Conservation (phyloP, 2,113 vertebrate genomes). For the Mormyrus iriodes region DNA sequence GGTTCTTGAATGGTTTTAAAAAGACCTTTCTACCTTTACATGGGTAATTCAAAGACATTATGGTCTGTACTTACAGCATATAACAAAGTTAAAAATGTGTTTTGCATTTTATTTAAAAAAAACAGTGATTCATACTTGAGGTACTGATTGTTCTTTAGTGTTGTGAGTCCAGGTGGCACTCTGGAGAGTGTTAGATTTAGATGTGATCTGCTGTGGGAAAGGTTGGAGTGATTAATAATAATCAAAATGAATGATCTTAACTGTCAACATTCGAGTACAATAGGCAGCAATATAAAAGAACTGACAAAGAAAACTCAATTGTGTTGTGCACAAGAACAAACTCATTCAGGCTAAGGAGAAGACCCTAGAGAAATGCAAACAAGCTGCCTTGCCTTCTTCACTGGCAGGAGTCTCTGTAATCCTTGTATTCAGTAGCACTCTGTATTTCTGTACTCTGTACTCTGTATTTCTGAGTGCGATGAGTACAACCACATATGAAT, state of each 20-base stretch:
- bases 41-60: too few relatives aligned
- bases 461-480: background rate
- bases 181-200: background rate
- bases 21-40: too few relatives aligned
- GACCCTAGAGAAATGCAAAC: background rate
- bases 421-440: background rate
- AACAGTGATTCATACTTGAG: background rate
- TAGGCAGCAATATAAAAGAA: background rate
- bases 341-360: background rate
- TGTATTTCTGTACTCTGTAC: too few relatives aligned
- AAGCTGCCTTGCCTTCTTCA: background rate
- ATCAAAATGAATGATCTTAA: background rate
- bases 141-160: background rate
- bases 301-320: background rate
- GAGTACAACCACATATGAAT: background rate
- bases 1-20: background rate
- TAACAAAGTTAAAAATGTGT: background rate
- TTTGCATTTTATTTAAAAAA: background rate
- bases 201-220: background rate
- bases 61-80: background rate
- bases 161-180: background rate
- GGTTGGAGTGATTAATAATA: background rate
- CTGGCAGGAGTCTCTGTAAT: background rate
- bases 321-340: background rate
- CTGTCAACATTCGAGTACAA: background rate